phyloP scores from a whole-genome alignment of 2,113 vertebrate genomes.

The Axis porcinus region DNA sequence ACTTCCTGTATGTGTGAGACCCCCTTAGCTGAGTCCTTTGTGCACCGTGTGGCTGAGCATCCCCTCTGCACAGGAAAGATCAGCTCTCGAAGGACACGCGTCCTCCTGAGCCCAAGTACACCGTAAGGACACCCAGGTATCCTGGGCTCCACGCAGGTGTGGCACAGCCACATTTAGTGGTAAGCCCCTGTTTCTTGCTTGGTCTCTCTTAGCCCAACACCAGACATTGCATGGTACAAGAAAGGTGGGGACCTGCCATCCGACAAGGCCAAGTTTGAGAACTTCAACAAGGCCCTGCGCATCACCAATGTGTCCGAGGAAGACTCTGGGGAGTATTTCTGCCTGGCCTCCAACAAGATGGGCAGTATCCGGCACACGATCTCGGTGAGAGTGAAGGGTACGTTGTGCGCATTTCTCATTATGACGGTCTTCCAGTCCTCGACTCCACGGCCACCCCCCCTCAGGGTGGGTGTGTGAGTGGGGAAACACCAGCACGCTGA shows the following conservation, averaged over 20 bases:
- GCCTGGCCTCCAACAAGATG: constrained; percentile 94
- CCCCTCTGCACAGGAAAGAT: background rate
- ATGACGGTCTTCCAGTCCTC: background rate
- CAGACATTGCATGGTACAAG: constrained; percentile 94
- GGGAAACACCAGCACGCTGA: background rate
- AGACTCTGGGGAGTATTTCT: constrained; percentile 94
- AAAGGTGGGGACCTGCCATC: constrained; percentile 93
- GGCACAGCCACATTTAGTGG: background rate
- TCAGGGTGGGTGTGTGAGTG: background rate
- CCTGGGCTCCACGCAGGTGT: background rate
- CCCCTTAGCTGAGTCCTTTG: background rate
- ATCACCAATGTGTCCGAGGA: constrained; percentile 93
- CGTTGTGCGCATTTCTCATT: constrained; percentile 77
- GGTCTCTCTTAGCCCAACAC: constrained; percentile 86
- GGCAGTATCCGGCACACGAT: constrained; percentile 95
- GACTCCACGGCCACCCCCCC: background rate
- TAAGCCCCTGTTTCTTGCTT: background rate
- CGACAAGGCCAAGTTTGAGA: constrained; percentile 89
- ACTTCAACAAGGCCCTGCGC: constrained; percentile 92
- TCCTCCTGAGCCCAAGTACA: background rate
- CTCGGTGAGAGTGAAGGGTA: constrained; percentile 97
- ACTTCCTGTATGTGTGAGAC: background rate
- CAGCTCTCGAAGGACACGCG: background rate
- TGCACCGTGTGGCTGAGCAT: background rate
- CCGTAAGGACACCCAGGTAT: background rate